Conservation (phyloP, 2,797 vertebrate species). For the Diglossa cyanea region DNA sequence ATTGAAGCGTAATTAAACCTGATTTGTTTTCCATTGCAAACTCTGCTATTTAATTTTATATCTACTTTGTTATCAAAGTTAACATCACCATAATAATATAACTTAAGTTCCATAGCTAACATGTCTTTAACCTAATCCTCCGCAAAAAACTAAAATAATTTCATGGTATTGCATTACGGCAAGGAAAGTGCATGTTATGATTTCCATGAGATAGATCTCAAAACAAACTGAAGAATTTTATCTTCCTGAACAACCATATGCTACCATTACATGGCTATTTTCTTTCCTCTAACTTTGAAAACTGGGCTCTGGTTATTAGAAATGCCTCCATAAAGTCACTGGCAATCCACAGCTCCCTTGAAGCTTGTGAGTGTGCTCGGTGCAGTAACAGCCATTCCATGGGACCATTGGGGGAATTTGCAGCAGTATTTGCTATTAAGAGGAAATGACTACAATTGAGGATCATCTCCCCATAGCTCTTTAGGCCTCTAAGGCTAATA, state of each 20-base stretch:
- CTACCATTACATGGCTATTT: neutral
- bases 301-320: neutral
- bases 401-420: neutral
- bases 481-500: neutral
- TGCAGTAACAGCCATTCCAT: neutral
- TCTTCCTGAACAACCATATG: neutral
- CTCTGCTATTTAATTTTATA: neutral
- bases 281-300: neutral
- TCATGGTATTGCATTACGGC: neutral
- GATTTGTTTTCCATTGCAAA: slow-evolving; percentile 3
- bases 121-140: neutral
- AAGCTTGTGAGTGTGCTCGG: neutral
- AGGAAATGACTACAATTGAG: neutral
- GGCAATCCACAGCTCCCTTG: neutral
- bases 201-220: neutral
- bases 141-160: neutral
- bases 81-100: neutral
- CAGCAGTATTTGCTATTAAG: neutral
- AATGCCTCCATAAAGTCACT: neutral
- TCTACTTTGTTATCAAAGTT: neutral
- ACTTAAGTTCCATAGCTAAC: neutral
- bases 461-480: neutral
- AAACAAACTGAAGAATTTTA: neutral
- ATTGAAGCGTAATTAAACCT: slow-evolving; percentile 14
- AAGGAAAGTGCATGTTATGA: neutral